Percentiles rank a stretch among this genome's conserved stretches.
These are phyloP conservation scores for Spilosoma lubricipeda DNA, from an alignment of 2,888 invertebrate species.

Conservation along the genomic window DNA sequence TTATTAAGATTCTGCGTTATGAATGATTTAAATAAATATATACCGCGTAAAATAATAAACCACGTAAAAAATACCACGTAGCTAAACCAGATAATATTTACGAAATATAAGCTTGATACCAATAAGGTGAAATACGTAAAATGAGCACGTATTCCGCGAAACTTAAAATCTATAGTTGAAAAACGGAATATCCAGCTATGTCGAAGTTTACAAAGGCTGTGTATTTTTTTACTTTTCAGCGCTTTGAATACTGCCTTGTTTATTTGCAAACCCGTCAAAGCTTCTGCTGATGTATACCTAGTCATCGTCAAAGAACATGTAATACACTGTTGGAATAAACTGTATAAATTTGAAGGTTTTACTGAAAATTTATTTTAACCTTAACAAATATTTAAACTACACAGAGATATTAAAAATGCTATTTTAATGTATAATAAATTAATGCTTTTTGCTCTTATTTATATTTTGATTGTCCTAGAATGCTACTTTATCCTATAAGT, in stretches of 20 bases:
- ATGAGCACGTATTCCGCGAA: background rate
- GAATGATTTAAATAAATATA: too few relatives aligned
- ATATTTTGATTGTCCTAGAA: too few relatives aligned
- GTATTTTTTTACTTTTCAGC: constrained; percentile 6
- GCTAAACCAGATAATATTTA: background rate
- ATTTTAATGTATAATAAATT: too few relatives aligned
- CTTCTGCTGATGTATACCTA: background rate
- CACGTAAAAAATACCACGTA: too few relatives aligned
- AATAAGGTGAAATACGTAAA: background rate
- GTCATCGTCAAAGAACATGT: background rate
- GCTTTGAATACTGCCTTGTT: constrained; percentile 3
- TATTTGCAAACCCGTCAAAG: background rate
- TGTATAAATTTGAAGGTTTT: background rate
- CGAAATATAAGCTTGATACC: background rate
- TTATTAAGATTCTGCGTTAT: too few relatives aligned
- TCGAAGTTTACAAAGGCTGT: constrained; percentile 7
- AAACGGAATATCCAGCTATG: background rate
- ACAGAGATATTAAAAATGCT: too few relatives aligned
- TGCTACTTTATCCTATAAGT: too few relatives aligned
- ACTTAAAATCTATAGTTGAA: background rate
- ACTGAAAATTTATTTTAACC: background rate
- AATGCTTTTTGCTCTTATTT: too few relatives aligned
- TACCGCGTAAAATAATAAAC: too few relatives aligned
- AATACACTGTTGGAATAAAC: background rate
- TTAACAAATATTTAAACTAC: background rate